Percentiles rank a stretch among this genome's conserved stretches.
Conservation (phyloP, 2,888 invertebrate genomes). For the Slavum lentiscoides region DNA sequence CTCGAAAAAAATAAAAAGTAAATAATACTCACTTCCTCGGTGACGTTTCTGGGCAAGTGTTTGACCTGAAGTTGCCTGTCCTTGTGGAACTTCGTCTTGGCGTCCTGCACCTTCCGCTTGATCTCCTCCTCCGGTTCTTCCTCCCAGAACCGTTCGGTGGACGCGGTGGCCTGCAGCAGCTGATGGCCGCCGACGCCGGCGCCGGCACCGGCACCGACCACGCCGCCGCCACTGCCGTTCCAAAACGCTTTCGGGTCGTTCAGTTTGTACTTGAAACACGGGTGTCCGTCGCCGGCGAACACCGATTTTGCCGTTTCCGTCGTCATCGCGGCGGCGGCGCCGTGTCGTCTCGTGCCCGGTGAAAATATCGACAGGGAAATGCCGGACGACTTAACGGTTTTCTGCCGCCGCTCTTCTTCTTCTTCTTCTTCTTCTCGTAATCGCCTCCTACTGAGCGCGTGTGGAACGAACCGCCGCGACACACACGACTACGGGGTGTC, state of each 20-base stretch:
- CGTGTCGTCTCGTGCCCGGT: background rate
- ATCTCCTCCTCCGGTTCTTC: conserved; percentile 59
- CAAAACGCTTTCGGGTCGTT: conserved; percentile 56
- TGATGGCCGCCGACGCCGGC: conserved; percentile 2
- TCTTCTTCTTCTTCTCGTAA: no score
- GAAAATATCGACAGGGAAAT: no score
- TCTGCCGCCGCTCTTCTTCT: no score
- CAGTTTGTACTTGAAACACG: conserved; percentile 45
- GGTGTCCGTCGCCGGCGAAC: conserved; percentile 35
- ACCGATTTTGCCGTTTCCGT: conserved; percentile 48
- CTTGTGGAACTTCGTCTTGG: conserved; percentile 60
- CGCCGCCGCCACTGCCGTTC: conserved; percentile 55
- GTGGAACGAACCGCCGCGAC: no score
- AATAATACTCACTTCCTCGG: conserved; percentile 60
- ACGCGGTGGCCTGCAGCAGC: conserved; percentile 59
- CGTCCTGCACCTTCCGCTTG: conserved; percentile 59
- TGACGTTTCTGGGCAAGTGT: conserved; percentile 61
- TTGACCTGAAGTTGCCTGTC: conserved; percentile 60
- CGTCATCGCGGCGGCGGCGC: conserved; percentile 4
- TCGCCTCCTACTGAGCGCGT: no score
- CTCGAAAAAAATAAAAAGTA: no score
- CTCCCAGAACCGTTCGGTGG: conserved; percentile 59
- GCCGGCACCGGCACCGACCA: background rate
- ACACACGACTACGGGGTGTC: no score
- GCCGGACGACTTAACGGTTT: no score